Base-by-base conservation (phyloP, 1,140 invertebrate genomes). In the Sinonovacula constricta region DNA sequence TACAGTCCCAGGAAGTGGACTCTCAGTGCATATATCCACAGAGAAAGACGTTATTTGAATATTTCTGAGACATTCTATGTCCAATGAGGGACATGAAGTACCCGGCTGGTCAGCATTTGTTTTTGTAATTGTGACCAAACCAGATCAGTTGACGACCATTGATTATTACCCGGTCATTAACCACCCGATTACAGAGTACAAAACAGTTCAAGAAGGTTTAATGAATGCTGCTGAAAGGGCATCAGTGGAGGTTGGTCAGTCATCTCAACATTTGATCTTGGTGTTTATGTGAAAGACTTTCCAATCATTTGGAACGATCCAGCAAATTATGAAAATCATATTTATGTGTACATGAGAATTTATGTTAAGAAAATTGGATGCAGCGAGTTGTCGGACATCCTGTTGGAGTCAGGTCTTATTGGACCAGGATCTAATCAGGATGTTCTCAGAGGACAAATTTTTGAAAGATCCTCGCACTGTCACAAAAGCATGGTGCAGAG, bases 201-300 rank as follows among this genome's bases (percentile, higher is more conserved):
- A 67, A 56, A 79, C 71, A 14, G 67, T 79, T 1, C 65, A 72
- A 33, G 83, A 85, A 33, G 80, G 79, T 28, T 62, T 85, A 5
- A 18, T 67, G 3, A 59, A 70, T 49, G 51, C 81, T 15, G 71
- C 81, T 68, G 70, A 79, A 60, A n/a, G n/a, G n/a, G 72, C 75
- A 22, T 45, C 70, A 26, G 53, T 63, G 39, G 62, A 81, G 56
- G 76, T 85, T 67, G 78, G 68, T 26, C 80, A 81, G 76, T 79
- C 15, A 33, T 82, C 15, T 79, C 70, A 39, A 83, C 82, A 24
- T 82, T 80, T 69, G 84, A 83, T 60, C 63, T 82, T 15, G 78
- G 82, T 7, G 82, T 81, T 14, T 85, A 81, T 63, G 81, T 83
- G 75, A 85, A 84, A 57, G 80, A 80, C 15, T 75, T 68, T 30